These are phyloP conservation scores for Calyptomena viridis DNA, from an alignment of 2,113 vertebrate genomes.

Conservation along the genomic window DNA sequence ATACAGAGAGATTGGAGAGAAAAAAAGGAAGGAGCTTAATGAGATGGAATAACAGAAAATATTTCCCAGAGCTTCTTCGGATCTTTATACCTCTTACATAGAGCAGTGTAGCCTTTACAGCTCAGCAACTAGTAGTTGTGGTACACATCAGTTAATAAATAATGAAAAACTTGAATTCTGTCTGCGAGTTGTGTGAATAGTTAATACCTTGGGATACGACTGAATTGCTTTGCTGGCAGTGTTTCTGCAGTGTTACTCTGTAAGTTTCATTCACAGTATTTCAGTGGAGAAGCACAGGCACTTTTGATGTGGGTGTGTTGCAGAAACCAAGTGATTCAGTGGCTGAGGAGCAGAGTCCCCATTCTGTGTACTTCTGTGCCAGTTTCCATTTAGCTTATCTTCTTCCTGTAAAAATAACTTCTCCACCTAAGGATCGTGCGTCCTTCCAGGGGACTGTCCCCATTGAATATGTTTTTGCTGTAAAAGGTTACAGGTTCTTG, in stretches of 20 bases:
- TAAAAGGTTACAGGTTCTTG: neutral
- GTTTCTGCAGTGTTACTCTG: accelerated
- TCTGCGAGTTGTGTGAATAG: neutral
- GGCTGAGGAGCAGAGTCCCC: neutral
- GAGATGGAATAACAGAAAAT: neutral
- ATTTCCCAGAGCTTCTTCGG: neutral
- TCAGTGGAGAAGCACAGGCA: neutral
- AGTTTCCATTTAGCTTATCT: neutral
- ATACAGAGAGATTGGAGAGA: neutral
- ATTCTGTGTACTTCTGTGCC: neutral
- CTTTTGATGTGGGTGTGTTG: neutral
- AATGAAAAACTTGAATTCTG: neutral
- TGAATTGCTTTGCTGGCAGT: neutral
- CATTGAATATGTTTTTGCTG: neutral
- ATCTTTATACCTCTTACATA: neutral
- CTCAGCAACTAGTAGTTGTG: neutral
- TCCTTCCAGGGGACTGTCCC: neutral
- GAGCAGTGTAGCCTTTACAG: neutral
- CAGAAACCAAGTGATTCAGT: neutral
- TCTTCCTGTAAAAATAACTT: neutral
- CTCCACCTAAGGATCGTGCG: neutral
- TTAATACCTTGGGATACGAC: neutral
- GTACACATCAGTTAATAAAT: neutral
- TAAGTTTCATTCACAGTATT: neutral
- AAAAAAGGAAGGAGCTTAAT: neutral